Evolutionary conservation across 2,888 invertebrate genomes (phyloP), one percentile per base, ranked within the genome.

Genomic region (Sesia apiformis): DNA sequence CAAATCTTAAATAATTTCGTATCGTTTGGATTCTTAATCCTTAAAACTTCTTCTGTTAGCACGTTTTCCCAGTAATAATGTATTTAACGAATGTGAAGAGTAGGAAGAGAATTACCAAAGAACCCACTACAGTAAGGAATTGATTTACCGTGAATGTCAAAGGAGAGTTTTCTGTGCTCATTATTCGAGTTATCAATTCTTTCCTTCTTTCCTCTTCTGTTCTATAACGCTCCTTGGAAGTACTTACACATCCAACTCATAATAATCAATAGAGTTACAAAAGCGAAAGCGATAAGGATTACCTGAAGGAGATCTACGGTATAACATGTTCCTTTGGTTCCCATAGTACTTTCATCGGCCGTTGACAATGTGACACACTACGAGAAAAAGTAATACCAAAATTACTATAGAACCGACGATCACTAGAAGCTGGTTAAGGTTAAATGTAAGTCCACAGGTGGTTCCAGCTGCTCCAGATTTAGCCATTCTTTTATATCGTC

Each of bases 231-330:
- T 3, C 71, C 64, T 60, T 77, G 76, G 49, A 78, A 78, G 52
- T 79, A 81, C 56, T 81, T 84, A 63, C 81, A 84, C 77, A 85
- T 78, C 78, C 81, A 85, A 40, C 73, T 84, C 70, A 84, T 72
- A 0, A 83, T 70, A 3, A 84, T 62, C 0, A 84, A 67, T 0
- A 85, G 55, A 0, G 77, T 76, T 0, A 83, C 76, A 41, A 84
- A 84, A 0, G 82, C 80, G 6, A 84, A 75, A 0, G 81, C 76
- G 0, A 83, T 76, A 0, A 83, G 53, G 0, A 82, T 23, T 0
- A 84, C 49, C 67, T 83, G 81, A 0, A 81, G 51, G 0, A 81
- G 38, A 42, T 84, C 82, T 1, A 84, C 53, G 39, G 55, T 74
- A 38, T 75, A 78, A 54, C 70, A 74, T 1, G 55, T 23, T 0